Percentiles rank a stretch among this genome's conserved stretches.
Evolutionary conservation across 1,140 invertebrate species (phyloP).

Genomic region (Drosophila arawakana): DNA sequence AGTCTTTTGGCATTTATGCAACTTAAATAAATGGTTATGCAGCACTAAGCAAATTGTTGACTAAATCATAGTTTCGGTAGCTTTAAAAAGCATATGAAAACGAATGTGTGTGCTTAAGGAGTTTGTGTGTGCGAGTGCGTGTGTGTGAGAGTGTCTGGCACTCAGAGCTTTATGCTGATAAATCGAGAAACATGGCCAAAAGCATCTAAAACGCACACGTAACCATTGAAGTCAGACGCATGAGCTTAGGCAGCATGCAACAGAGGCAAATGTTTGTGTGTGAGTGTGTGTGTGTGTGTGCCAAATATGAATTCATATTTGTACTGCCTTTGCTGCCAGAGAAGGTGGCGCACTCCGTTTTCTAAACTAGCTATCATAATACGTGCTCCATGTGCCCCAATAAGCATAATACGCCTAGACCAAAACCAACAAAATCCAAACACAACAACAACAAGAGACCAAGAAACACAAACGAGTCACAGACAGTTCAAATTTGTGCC

Average conservation of each 20-base stretch:
- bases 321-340: neutral
- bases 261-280: neutral
- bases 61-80: conserved; percentile 1
- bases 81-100: conserved; percentile 3
- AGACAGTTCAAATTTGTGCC: conserved; percentile 2
- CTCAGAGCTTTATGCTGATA: conserved; percentile 21
- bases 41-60: conserved; percentile 21
- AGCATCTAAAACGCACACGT: conserved; percentile 17
- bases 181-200: conserved; percentile 39
- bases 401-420: conserved; percentile 56
- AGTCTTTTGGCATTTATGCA: neutral
- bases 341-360: conserved; percentile 5
- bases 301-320: conserved; percentile 32
- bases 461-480: conserved; percentile 20
- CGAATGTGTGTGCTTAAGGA: neutral
- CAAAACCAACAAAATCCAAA: conserved; percentile 43
- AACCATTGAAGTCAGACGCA: conserved; percentile 6
- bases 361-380: conserved; percentile 58
- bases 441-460: conserved; percentile 17
- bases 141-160: neutral
- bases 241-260: conserved; percentile 26
- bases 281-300: neutral
- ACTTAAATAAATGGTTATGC: neutral
- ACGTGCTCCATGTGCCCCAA: conserved; percentile 65
- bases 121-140: neutral